These are phyloP conservation scores for Mizuhopecten yessoensis DNA, from an alignment of 1,140 invertebrate genomes.

Conservation along the genomic window DNA sequence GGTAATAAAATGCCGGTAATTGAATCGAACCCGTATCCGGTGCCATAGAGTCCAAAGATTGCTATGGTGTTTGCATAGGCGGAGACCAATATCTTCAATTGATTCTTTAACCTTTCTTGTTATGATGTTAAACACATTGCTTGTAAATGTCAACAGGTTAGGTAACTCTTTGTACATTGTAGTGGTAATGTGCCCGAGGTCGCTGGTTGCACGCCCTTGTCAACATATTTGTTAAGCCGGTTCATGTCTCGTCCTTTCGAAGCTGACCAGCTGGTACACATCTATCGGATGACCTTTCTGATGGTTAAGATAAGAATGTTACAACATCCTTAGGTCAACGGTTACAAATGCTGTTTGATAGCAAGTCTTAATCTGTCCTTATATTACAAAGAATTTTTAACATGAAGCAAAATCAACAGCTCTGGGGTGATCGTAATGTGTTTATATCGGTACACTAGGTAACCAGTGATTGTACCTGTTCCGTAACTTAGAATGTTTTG, in stretches of 20 bases:
- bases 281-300: not conserved
- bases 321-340: no score
- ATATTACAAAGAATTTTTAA: no score
- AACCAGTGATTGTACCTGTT: not conserved
- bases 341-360: no score
- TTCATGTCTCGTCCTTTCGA: not conserved
- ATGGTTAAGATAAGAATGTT: not conserved
- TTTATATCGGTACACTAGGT: not conserved
- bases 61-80: not conserved
- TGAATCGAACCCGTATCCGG: slow-evolving; percentile 23
- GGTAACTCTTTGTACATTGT: slow-evolving; percentile 10
- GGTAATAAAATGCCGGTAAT: not conserved
- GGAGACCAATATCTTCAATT: slow-evolving; percentile 7
- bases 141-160: not conserved
- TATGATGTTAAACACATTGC: slow-evolving; percentile 17
- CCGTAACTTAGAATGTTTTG: not conserved
- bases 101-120: not conserved
- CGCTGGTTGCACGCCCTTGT: not conserved
- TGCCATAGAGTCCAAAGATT: not conserved
- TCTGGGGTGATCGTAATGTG: not conserved
- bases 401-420: no score
- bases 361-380: no score
- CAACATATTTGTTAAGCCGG: slow-evolving; percentile 4
- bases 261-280: not conserved
- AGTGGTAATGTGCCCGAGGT: not conserved